These are phyloP conservation scores for Nasonia oneida DNA, from an alignment of 2,888 invertebrate genomes.

Conservation along the genomic window DNA sequence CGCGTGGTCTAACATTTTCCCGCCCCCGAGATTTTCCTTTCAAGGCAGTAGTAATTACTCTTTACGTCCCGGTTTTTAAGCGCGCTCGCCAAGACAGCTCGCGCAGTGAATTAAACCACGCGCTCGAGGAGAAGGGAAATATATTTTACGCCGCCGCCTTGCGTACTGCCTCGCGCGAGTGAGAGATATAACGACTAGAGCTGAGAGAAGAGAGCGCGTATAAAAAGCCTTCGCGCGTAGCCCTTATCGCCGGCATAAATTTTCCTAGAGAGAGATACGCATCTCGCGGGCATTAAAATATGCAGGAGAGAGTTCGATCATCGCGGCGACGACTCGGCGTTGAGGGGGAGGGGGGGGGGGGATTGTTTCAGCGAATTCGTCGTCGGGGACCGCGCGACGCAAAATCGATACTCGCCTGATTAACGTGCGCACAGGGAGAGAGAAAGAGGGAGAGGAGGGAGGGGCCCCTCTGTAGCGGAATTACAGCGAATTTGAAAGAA, in stretches of 20 bases:
- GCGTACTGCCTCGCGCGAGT: too few relatives aligned
- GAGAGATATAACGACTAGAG: too few relatives aligned
- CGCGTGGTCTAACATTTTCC: background rate
- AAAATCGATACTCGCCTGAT: slow-evolving; percentile 16
- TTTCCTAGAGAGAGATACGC: background rate
- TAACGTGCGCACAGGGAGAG: background rate
- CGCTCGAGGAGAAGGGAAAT: too few relatives aligned
- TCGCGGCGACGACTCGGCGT: background rate
- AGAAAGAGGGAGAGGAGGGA: background rate
- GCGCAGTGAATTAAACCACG: too few relatives aligned
- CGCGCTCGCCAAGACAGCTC: background rate
- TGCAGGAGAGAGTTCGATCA: slow-evolving; percentile 8
- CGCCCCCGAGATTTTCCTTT: background rate
- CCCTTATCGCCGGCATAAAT: background rate
- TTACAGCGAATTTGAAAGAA: background rate
- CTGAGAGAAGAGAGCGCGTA: too few relatives aligned
- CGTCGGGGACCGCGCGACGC: background rate
- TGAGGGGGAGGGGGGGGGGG: background rate
- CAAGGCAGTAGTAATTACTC: background rate
- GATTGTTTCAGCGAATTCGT: background rate
- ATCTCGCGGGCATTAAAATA: background rate
- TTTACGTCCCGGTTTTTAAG: slow-evolving; percentile 2
- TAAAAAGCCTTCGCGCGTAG: background rate
- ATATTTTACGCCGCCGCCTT: too few relatives aligned
- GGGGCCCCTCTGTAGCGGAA: background rate